Percentiles rank a stretch among this genome's conserved stretches.
Evolutionary conservation across 2,888 invertebrate species (phyloP).

Genomic region (Rhagium mordax): DNA sequence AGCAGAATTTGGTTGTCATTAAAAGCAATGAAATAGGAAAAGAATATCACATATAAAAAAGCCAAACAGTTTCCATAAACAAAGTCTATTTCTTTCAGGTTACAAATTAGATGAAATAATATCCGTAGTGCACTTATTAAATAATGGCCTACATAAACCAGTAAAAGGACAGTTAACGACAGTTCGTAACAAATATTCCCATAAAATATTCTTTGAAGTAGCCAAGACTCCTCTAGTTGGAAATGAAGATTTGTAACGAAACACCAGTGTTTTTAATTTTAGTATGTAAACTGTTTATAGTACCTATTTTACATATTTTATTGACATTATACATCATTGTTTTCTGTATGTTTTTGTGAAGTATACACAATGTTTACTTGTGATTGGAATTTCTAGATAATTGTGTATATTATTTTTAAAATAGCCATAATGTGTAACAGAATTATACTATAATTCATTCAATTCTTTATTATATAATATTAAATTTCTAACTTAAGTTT

Average conservation of each 20-base stretch:
- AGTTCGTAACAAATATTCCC: conserved; percentile 93
- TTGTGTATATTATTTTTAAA: conserved; percentile 27
- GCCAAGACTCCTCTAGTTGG: conserved; percentile 83
- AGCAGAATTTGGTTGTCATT: too few relatives aligned
- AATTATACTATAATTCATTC: conserved; percentile 19
- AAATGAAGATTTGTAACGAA: conserved; percentile 58
- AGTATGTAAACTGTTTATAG: conserved; percentile 26
- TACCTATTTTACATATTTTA: conserved; percentile 37
- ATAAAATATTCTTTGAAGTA: conserved; percentile 94
- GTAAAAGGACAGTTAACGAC: conserved; percentile 88
- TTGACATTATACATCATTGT: conserved; percentile 41
- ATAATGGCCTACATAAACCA: conserved; percentile 83
- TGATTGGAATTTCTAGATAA: conserved; percentile 26
- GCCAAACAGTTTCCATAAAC: too few relatives aligned
- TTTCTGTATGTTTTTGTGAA: conserved; percentile 34
- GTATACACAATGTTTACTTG: conserved; percentile 31
- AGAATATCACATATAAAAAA: too few relatives aligned
- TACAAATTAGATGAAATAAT: conserved; percentile 84
- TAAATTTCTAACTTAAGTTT: conserved; percentile 3
- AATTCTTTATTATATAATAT: conserved; percentile 3
- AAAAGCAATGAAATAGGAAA: too few relatives aligned
- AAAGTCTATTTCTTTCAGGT: conserved; percentile 71
- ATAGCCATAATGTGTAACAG: conserved; percentile 11
- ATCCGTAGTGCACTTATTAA: conserved; percentile 80
- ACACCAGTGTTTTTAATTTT: conserved; percentile 9